These are phyloP conservation scores for Apoderus coryli DNA, from an alignment of 2,888 invertebrate species.

Conservation along the genomic window DNA sequence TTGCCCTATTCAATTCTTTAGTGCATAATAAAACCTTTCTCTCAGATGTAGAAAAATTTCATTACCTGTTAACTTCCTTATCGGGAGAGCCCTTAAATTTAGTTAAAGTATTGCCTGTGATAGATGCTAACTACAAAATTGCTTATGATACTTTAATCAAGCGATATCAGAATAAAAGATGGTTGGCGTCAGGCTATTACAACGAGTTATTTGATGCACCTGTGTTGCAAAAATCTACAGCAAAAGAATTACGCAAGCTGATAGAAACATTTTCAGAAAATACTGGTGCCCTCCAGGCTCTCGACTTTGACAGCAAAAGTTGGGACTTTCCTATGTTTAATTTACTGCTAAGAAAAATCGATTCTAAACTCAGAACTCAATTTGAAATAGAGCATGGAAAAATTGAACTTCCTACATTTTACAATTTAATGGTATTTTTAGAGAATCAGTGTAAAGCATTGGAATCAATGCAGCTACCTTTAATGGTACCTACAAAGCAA, in stretches of 20 bases:
- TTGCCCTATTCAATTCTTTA: neutral
- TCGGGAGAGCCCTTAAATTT: constrained; percentile 8
- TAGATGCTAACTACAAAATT: constrained; percentile 9
- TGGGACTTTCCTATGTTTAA: constrained; percentile 1
- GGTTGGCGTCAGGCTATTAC: constrained; percentile 6
- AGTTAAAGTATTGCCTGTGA: constrained; percentile 7
- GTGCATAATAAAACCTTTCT: neutral
- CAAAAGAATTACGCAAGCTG: neutral
- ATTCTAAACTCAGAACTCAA: neutral
- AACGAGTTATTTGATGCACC: neutral
- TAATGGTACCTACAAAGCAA: too few species aligned
- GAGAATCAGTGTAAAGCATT: neutral
- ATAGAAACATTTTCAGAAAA: constrained; percentile 1
- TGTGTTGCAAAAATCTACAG: neutral
- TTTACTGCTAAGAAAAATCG: neutral
- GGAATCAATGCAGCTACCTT: too few species aligned
- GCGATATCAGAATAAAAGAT: constrained; percentile 10
- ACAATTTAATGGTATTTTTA: neutral
- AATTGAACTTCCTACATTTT: neutral
- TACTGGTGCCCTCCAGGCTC: neutral
- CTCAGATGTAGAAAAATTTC: constrained; percentile 2
- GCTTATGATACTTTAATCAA: constrained; percentile 10
- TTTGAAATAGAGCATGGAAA: constrained; percentile 1
- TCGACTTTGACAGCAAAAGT: neutral
- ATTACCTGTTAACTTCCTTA: neutral